Conservation (phyloP, 2,113 vertebrate genomes). For the Pitta sordida region DNA sequence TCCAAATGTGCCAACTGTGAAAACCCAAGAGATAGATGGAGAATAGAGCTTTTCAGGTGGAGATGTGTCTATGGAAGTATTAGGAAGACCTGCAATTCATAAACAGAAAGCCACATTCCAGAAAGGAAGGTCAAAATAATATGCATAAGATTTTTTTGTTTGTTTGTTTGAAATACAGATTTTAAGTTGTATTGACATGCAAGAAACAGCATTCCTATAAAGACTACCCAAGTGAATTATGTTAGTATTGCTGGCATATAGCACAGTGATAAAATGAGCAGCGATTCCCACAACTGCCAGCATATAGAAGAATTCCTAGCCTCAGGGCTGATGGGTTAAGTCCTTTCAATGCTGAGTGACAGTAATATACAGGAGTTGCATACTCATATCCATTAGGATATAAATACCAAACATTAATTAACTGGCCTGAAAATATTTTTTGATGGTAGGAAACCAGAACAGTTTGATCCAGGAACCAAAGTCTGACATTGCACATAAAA, state of each 20-base stretch:
- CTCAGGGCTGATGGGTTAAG: not conserved
- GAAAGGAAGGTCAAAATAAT: not conserved
- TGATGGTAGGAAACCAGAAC: not conserved
- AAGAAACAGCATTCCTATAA: not conserved
- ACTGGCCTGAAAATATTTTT: not conserved
- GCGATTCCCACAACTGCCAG: not conserved
- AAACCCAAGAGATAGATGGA: not conserved
- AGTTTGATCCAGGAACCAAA: not conserved
- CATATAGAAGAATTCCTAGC: not conserved
- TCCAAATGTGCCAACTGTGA: not conserved
- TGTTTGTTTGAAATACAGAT: not conserved
- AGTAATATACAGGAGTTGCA: not conserved
- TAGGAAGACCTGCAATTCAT: not conserved
- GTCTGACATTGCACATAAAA: not conserved
- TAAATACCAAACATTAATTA: constrained; percentile 10
- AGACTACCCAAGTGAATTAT: not conserved
- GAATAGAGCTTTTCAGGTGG: not conserved
- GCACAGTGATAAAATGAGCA: not conserved
- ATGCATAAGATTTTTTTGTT: not conserved
- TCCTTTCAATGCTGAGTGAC: not conserved
- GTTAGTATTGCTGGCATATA: not conserved
- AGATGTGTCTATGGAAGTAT: not conserved
- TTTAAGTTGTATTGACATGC: not conserved
- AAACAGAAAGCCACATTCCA: not conserved
- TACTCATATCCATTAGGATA: not conserved